Evolutionary conservation across 35 echinoderm and acorn worm species (phyloP), one percentile per base, ranked within the genome.

Genomic region (Ophioderma brevispina): DNA sequence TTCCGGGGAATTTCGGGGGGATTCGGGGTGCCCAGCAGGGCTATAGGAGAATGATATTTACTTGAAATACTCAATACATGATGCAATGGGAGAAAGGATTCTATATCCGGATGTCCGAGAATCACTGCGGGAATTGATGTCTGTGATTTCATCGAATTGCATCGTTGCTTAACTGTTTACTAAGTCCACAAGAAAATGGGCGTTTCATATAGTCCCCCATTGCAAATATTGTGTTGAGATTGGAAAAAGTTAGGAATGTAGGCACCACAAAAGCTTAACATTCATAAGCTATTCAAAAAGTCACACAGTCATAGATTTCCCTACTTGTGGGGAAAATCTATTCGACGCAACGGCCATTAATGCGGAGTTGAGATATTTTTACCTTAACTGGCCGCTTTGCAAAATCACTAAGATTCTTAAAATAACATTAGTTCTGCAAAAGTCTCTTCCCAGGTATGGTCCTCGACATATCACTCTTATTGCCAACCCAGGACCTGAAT

Each of bases 401-500:
- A 87, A 87, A 98, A 85, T 98, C 89, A 39, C 92, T 49, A 98
- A 14, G 14, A 98, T 85, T 55, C 90, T 85, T 35, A 98, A 79
- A 35, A 98, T 75, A 28, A 92, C 77, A 80, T 91, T 94, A 17
- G 96, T 98, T 85, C 94, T 92, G 39, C 81, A 81, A 87, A 98
- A 98, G 43, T 98, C 96, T 59, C 92, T 98, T 38, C 90, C 80
- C 55, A 98, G 92, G 83, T 92, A 98, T 5, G 96, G 81, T 78
- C 94, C 96, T 28, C 94, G 89, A 90, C 96, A 98, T 23, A 98
- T 81, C 35, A 98, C 90, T 59, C 96, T 82, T 36, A 98, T 98
- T 35, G 96, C 96, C 32, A 98, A 85, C 43, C 96, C 96, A 34
- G 96, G 96, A 78, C 96, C 96, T 98, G 80, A n/a, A n/a, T n/a